Evolutionary conservation across 2,797 vertebrate genomes (phyloP).

Genomic region (Sebastes aleutianus): DNA sequence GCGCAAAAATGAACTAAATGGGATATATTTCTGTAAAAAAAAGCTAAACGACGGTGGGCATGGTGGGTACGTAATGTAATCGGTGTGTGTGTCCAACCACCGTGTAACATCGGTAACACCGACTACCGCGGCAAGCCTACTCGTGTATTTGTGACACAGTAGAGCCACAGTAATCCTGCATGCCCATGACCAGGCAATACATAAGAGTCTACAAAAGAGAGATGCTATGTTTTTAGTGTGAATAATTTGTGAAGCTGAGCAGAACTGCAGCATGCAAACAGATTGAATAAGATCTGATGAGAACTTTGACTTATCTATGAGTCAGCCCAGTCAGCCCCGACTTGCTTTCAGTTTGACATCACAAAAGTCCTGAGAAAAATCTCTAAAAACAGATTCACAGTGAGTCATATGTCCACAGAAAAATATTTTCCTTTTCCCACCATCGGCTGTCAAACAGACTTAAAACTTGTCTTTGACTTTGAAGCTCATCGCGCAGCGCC

Average conservation of each 20-base stretch:
- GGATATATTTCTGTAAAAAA: no score
- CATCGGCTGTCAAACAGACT: neutral
- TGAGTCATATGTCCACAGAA: conserved; percentile 1
- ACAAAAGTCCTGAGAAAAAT: neutral
- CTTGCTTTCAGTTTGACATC: conserved; percentile 5
- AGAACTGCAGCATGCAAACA: neutral
- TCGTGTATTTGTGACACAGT: neutral
- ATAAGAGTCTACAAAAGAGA: neutral
- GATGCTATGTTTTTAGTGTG: neutral
- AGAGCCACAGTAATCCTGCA: neutral
- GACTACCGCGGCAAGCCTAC: no score
- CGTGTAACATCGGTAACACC: no score
- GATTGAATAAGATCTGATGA: neutral
- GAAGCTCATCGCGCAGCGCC: neutral
- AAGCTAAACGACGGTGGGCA: no score
- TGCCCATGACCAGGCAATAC: neutral
- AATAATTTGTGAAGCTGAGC: neutral
- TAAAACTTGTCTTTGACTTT: conserved; percentile 25
- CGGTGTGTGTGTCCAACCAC: no score
- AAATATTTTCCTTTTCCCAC: neutral
- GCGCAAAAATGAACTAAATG: no score
- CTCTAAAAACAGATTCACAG: neutral
- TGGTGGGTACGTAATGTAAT: no score
- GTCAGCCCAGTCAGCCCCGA: neutral
- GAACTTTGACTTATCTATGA: neutral